These are phyloP conservation scores for Pelusios castaneus DNA, from an alignment of 2,113 vertebrate species.

Conservation along the genomic window DNA sequence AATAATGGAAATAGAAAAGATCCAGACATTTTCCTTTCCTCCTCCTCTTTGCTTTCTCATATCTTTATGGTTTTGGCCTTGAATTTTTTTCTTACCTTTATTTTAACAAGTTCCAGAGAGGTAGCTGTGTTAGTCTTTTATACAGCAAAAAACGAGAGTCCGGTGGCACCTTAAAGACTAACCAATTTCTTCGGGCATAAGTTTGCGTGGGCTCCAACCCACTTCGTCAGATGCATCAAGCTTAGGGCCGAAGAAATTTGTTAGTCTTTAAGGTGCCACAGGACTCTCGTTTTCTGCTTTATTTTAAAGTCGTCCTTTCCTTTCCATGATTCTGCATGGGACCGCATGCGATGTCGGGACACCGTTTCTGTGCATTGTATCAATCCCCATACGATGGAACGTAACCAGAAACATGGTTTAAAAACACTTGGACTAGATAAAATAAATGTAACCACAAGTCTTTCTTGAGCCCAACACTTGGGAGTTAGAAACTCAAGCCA, in stretches of 20 bases:
- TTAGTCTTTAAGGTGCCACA: too few relatives aligned
- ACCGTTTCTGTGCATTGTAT: neutral
- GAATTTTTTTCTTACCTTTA: neutral
- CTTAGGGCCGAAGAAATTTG: too few relatives aligned
- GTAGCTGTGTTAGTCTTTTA: too few relatives aligned
- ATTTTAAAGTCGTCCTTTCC: neutral
- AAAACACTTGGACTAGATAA: neutral
- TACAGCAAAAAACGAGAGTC: too few relatives aligned
- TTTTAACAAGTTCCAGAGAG: too few relatives aligned
- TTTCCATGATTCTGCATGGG: neutral
- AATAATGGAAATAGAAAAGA: neutral
- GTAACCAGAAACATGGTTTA: fast-evolving
- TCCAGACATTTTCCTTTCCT: neutral
- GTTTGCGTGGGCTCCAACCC: too few relatives aligned
- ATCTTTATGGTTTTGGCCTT: neutral
- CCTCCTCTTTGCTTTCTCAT: neutral
- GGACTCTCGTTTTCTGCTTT: too few relatives aligned
- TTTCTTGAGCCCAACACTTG: neutral
- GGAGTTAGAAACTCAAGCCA: neutral
- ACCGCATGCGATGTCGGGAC: neutral
- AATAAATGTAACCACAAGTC: fast-evolving
- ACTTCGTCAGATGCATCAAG: too few relatives aligned
- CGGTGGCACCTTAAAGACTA: too few relatives aligned
- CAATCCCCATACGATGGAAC: neutral
- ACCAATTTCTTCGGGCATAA: too few relatives aligned